Percentiles rank a stretch among this genome's conserved stretches.
phyloP scores from a whole-genome alignment of 2,113 vertebrate genomes.

The Neodontobutis hainanensis region DNA sequence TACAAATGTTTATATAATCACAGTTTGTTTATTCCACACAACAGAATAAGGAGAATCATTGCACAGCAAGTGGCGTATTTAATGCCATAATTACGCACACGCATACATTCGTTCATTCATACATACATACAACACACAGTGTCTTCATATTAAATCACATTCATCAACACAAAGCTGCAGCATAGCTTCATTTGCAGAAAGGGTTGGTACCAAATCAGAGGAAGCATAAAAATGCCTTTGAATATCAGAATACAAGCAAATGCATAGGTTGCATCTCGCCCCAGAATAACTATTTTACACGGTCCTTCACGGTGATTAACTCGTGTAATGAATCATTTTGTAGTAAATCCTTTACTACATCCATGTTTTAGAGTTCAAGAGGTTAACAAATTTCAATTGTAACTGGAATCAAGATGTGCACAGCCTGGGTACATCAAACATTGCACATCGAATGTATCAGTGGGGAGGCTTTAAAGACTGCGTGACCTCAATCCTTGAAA shows the following conservation, averaged over 20 bases:
- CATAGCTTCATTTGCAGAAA: conserved; percentile 36
- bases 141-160: conserved; percentile 33
- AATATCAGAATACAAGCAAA: conserved; percentile 12
- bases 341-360: background rate
- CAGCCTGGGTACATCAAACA: conserved; percentile 28
- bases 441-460: conserved; percentile 9
- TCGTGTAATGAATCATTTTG: background rate
- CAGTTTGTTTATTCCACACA: conserved; percentile 71
- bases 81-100: background rate
- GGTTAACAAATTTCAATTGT: too few relatives aligned
- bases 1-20: conserved; percentile 80
- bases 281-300: background rate
- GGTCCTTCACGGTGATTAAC: background rate
- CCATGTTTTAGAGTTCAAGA: too few relatives aligned
- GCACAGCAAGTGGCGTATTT: conserved; percentile 19
- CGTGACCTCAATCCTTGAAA: conserved; percentile 38
- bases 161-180: conserved; percentile 27
- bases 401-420: background rate
- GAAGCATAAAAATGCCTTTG: conserved; percentile 1
- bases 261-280: conserved; percentile 37
- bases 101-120: background rate
- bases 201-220: conserved; percentile 1
- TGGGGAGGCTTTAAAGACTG: conserved; percentile 37
- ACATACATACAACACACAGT: conserved; percentile 16
- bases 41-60: conserved; percentile 34